Conservation (phyloP, 2,797 vertebrate species). For the Myotis pilosus region DNA sequence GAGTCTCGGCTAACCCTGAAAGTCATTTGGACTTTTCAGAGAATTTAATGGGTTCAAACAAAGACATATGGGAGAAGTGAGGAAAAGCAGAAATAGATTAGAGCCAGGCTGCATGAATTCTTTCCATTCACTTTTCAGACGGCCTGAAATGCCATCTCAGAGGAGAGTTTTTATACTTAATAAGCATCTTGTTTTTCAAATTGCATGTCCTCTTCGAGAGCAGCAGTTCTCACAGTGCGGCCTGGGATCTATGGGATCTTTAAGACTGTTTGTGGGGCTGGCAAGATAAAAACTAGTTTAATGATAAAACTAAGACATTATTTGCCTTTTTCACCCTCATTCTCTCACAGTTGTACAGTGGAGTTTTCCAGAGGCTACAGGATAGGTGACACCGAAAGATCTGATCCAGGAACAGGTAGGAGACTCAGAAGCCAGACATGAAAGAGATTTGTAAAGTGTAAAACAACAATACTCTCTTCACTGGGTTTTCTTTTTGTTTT, state of each 20-base stretch:
- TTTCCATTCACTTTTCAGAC: background rate
- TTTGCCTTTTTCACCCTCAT: background rate
- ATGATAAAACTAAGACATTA: background rate
- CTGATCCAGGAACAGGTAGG: background rate
- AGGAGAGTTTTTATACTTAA: background rate
- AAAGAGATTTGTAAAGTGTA: conserved; percentile 13
- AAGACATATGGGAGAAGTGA: background rate
- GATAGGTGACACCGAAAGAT: background rate
- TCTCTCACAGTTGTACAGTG: background rate
- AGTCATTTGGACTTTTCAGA: background rate
- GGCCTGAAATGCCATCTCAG: background rate
- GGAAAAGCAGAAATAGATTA: background rate
- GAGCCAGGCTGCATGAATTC: background rate
- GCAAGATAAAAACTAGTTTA: background rate
- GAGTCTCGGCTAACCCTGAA: background rate
- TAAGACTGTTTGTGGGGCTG: background rate
- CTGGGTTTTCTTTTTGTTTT: background rate
- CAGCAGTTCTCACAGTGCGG: background rate
- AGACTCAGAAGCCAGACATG: background rate
- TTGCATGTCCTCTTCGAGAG: background rate
- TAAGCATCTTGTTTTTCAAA: background rate
- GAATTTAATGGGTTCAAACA: background rate
- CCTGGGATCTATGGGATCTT: background rate
- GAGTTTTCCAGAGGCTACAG: background rate
- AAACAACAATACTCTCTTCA: background rate